Conservation (phyloP, 2,888 invertebrate genomes). For the Exephanes ischioxanthus region DNA sequence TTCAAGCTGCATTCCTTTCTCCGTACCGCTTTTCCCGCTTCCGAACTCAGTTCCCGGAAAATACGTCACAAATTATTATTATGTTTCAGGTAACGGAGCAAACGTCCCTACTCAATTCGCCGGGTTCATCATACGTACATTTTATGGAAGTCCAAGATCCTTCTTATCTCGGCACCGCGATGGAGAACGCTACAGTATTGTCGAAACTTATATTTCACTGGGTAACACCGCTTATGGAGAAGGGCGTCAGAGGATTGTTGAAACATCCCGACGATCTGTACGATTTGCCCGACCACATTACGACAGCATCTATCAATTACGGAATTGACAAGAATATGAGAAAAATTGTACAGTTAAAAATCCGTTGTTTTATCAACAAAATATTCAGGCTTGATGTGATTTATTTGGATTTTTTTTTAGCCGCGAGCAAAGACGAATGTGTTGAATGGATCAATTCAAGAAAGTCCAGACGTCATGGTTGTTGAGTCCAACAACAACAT, state of each 20-base stretch:
- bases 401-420: conserved; percentile 46
- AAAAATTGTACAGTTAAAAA: conserved; percentile 76
- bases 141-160: conserved; percentile 90
- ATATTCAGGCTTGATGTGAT: background rate
- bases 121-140: conserved; percentile 86
- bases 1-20: background rate
- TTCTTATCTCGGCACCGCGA: conserved; percentile 91
- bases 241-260: conserved; percentile 91
- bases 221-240: conserved; percentile 94
- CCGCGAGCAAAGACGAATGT: conserved; percentile 48
- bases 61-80: background rate
- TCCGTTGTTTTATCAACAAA: background rate
- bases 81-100: conserved; percentile 87
- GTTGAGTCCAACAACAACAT: conserved; percentile 81
- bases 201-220: conserved; percentile 94
- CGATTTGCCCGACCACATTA: conserved; percentile 90
- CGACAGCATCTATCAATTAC: conserved; percentile 88
- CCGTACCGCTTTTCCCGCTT: background rate
- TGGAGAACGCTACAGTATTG: conserved; percentile 90
- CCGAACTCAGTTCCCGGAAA: too few species aligned
- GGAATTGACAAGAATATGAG: conserved; percentile 87
- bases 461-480: conserved; percentile 59
- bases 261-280: conserved; percentile 92
- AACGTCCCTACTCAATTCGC: conserved; percentile 86
- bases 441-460: conserved; percentile 50